Conservation (phyloP, 2,113 vertebrate species). For the Butorides virescens region DNA sequence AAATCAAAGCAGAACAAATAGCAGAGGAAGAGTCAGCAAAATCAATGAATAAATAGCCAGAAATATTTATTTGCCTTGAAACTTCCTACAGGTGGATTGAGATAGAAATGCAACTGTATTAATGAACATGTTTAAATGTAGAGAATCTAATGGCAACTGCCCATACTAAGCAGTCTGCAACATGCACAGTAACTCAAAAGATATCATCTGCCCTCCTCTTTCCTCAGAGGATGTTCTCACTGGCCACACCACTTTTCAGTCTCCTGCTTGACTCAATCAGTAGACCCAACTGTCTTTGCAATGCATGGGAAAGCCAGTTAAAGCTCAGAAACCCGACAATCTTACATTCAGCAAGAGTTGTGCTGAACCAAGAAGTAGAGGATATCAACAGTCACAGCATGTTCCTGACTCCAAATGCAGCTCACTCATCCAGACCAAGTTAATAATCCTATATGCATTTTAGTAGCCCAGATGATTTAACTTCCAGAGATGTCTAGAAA, state of each 20-base stretch:
- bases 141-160: neutral
- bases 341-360: neutral
- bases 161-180: neutral
- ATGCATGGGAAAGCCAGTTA: neutral
- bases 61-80: neutral
- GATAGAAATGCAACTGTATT: neutral
- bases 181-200: neutral
- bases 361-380: neutral
- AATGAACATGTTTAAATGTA: neutral
- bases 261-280: neutral
- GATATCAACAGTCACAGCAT: neutral
- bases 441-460: neutral
- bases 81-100: neutral
- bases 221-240: neutral
- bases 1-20: neutral
- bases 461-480: neutral
- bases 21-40: neutral
- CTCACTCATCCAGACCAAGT: neutral
- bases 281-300: neutral
- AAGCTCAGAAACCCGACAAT: neutral
- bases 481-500: neutral
- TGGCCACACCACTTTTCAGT: neutral
- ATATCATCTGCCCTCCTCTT: neutral
- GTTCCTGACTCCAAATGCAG: neutral
- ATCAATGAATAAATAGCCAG: neutral